Conservation (phyloP, 1,140 invertebrate species). For the Drosophila subpulchrella region DNA sequence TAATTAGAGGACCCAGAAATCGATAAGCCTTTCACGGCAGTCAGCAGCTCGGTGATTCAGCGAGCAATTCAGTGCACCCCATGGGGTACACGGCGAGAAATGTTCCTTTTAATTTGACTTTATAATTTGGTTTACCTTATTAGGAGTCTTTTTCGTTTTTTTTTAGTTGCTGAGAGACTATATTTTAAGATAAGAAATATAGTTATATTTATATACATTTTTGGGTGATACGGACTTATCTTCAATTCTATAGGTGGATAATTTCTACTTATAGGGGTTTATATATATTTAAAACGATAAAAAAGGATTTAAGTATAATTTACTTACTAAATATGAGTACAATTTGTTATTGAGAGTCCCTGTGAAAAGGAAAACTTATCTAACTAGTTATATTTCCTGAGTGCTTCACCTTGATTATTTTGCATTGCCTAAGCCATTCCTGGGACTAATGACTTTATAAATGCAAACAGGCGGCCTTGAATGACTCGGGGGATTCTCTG, state of each 20-base stretch:
- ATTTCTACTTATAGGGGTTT: too few species aligned
- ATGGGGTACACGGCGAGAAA: constrained; percentile 19
- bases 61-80: neutral
- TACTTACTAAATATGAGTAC: too few species aligned
- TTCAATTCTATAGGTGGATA: too few species aligned
- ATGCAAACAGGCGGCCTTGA: constrained; percentile 17
- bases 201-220: too few species aligned
- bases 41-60: constrained; percentile 1
- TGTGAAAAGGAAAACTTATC: neutral
- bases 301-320: too few species aligned
- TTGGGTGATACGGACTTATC: too few species aligned
- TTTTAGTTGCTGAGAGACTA: too few species aligned
- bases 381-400: neutral
- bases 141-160: too few species aligned
- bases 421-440: constrained; percentile 27
- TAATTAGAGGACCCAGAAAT: constrained; percentile 51
- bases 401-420: constrained; percentile 8
- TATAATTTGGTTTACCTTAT: too few species aligned
- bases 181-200: too few species aligned
- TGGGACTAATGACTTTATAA: constrained; percentile 64
- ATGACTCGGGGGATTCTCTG: neutral
- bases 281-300: too few species aligned
- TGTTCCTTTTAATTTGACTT: neutral
- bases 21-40: constrained; percentile 39
- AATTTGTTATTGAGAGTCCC: too few species aligned